Conservation (phyloP, 35 echinoderm and acorn worm genomes). For the Holothuria glaberrima region DNA sequence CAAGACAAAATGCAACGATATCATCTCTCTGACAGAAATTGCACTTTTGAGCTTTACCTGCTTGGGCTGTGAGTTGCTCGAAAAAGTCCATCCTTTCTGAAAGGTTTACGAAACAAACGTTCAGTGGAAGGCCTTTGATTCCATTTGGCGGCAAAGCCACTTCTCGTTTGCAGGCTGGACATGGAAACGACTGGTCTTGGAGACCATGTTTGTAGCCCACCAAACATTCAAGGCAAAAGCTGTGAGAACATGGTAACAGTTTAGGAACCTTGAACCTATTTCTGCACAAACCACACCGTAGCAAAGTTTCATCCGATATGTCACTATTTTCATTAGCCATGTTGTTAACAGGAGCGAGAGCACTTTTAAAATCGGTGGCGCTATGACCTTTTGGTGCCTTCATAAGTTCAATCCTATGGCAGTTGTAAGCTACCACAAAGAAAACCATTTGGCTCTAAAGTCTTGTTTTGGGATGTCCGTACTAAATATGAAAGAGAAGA, state of each 20-base stretch:
- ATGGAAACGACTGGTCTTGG: background rate
- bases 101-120: conserved; percentile 35
- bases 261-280: conserved; percentile 29
- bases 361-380: background rate
- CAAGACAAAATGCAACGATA: conserved; percentile 49
- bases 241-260: conserved; percentile 44
- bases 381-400: background rate
- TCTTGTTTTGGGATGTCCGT: no score
- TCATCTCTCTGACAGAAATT: conserved; percentile 39
- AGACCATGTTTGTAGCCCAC: conserved; percentile 1
- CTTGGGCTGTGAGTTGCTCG: conserved; percentile 18
- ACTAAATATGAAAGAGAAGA: no score
- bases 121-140: conserved; percentile 10
- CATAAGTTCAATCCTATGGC: conserved; percentile 11
- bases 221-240: conserved; percentile 31
- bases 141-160: background rate
- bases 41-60: conserved; percentile 35
- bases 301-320: background rate
- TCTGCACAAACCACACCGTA: conserved; percentile 17
- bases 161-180: conserved; percentile 7
- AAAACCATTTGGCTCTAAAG: no score
- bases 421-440: background rate
- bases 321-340: background rate
- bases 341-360: background rate
- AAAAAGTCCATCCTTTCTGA: conserved; percentile 35